phyloP scores from a whole-genome alignment of 1,140 invertebrate species.

The Aphaenogaster ashmeadi region DNA sequence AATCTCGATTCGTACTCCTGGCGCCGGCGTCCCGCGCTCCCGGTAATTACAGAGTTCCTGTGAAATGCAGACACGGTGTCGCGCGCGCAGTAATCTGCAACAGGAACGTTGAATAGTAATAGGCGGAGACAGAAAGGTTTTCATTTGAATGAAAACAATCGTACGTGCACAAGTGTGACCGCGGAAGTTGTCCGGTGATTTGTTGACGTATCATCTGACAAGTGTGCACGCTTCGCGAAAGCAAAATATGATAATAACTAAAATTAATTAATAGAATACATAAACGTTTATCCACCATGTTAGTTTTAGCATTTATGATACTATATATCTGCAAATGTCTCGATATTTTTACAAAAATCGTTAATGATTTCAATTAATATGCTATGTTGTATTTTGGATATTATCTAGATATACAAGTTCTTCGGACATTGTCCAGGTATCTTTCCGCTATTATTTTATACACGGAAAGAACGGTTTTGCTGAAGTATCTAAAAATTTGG shows the following conservation, averaged over 20 bases:
- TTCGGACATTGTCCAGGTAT: background rate
- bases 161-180: background rate
- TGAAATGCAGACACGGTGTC: constrained; percentile 42
- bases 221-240: background rate
- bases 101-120: constrained; percentile 23
- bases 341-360: background rate
- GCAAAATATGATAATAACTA: constrained; percentile 4
- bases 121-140: background rate
- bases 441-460: background rate
- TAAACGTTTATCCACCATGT: background rate
- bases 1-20: constrained; percentile 68
- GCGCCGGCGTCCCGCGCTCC: constrained; percentile 1
- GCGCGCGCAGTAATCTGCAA: constrained; percentile 24
- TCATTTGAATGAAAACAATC: constrained; percentile 55
- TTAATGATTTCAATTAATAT: background rate
- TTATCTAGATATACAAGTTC: background rate
- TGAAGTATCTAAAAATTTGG: too few relatives aligned
- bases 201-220: background rate
- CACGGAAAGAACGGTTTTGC: too few relatives aligned
- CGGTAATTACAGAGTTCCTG: constrained; percentile 41
- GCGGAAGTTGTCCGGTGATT: constrained; percentile 20
- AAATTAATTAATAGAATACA: background rate
- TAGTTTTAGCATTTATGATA: background rate
- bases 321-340: background rate
- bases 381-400: background rate